phyloP scores from a whole-genome alignment of 2,797 vertebrate genomes.

The Channallabes apus region DNA sequence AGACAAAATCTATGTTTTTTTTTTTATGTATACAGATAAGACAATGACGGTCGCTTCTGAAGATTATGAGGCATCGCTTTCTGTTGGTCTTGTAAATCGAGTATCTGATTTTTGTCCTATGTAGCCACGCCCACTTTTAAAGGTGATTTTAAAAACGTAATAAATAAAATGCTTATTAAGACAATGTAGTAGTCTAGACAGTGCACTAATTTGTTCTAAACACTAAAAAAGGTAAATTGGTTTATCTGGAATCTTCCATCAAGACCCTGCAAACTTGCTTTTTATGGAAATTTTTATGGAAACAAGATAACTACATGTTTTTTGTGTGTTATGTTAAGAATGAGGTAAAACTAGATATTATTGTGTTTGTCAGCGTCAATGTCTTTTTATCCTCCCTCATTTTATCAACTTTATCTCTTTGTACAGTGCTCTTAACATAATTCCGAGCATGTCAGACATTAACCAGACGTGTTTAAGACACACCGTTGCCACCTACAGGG shows the following conservation, averaged over 20 bases:
- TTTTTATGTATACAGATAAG: neutral
- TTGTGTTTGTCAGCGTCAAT: neutral
- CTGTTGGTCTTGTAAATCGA: neutral
- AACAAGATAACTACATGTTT: neutral
- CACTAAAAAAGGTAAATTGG: neutral
- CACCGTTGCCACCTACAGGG: neutral
- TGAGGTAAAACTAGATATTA: neutral
- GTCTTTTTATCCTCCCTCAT: neutral
- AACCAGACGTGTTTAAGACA: neutral
- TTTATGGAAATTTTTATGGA: neutral
- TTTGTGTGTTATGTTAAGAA: neutral
- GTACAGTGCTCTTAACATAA: neutral
- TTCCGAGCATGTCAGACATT: neutral
- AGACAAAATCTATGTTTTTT: too few species aligned
- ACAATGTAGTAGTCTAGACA: neutral
- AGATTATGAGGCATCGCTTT: neutral
- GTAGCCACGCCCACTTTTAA: constrained; percentile 3
- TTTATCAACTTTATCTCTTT: neutral
- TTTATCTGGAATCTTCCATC: neutral
- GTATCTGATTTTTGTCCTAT: too few species aligned
- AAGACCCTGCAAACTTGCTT: neutral
- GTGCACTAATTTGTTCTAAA: neutral
- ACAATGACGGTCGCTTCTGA: neutral
- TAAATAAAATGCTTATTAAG: neutral
- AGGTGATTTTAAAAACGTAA: neutral